Conservation (phyloP, 2,888 invertebrate genomes). For the Tyria jacobaeae region DNA sequence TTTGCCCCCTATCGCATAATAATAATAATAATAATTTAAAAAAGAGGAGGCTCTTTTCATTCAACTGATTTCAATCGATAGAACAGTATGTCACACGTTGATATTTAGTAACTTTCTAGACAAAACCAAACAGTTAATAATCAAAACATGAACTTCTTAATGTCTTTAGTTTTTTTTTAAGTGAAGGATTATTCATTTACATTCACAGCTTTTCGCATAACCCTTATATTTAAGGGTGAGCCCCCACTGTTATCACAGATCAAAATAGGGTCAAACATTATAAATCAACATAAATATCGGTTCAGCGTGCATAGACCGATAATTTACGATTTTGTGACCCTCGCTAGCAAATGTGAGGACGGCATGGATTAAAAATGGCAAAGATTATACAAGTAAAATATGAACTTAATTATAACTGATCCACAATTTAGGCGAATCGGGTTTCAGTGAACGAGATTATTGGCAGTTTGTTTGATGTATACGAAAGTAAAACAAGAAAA, state of each 20-base stretch:
- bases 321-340: conserved; percentile 80
- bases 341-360: conserved; percentile 52
- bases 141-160: no score
- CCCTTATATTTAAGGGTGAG: conserved; percentile 42
- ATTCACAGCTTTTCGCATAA: conserved; percentile 30
- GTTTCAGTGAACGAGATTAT: conserved; percentile 14
- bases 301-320: conserved; percentile 61
- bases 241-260: conserved; percentile 49
- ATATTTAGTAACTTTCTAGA: no score
- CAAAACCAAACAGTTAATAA: no score
- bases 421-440: conserved; percentile 14
- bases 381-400: conserved; percentile 47
- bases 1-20: no score
- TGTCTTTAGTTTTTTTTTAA: background rate
- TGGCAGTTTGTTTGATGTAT: conserved; percentile 17
- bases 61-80: no score
- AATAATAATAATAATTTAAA: no score
- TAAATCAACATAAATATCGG: conserved; percentile 76
- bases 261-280: conserved; percentile 60
- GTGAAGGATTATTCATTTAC: background rate
- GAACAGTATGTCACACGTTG: no score
- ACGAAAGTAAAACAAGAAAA: conserved; percentile 19
- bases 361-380: conserved; percentile 43
- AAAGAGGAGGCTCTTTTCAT: no score
- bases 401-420: conserved; percentile 34